phyloP scores from a whole-genome alignment of 1,140 invertebrate genomes.

The Drosophila lacteicornis region DNA sequence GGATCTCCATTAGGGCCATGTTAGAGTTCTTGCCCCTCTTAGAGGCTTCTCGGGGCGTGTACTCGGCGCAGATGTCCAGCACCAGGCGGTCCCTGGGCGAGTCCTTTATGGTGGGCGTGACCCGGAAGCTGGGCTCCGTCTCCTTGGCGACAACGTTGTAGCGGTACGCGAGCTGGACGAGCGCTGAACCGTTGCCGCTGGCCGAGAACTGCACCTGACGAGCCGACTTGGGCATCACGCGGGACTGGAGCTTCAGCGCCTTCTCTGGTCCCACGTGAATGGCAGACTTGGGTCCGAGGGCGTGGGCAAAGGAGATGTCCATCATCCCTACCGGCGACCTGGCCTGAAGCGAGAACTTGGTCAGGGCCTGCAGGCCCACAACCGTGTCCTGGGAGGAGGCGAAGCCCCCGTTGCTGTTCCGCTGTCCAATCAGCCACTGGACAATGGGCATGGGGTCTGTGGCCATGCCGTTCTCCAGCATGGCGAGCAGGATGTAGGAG shows the following conservation, averaged over 20 bases:
- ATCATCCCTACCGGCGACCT: conserved; percentile 39
- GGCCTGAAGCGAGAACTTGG: conserved; percentile 86
- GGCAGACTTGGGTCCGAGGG: conserved; percentile 49
- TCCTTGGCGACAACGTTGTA: conserved; percentile 93
- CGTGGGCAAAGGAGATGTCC: conserved; percentile 36
- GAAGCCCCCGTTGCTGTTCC: conserved; percentile 92
- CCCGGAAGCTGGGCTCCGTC: conserved; percentile 91
- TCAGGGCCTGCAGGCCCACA: conserved; percentile 88
- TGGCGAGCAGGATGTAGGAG: conserved; percentile 89
- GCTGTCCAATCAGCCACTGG: conserved; percentile 90
- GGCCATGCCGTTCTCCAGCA: conserved; percentile 86
- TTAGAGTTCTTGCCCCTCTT: conserved; percentile 86
- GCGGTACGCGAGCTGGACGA: conserved; percentile 91
- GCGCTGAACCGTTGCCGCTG: conserved; percentile 89
- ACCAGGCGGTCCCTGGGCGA: conserved; percentile 89
- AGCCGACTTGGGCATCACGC: conserved; percentile 54
- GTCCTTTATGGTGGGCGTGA: conserved; percentile 91
- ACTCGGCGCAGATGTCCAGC: conserved; percentile 89
- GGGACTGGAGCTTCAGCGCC: conserved; percentile 84
- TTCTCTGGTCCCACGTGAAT: conserved; percentile 82
- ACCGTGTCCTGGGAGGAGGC: conserved; percentile 90
- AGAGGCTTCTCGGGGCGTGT: conserved; percentile 31
- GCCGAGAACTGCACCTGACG: conserved; percentile 87
- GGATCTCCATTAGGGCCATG: conserved; percentile 95
- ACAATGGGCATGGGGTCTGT: conserved; percentile 87